Evolutionary conservation across 2,888 invertebrate genomes (phyloP).

Genomic region (Nymphalis urticae): DNA sequence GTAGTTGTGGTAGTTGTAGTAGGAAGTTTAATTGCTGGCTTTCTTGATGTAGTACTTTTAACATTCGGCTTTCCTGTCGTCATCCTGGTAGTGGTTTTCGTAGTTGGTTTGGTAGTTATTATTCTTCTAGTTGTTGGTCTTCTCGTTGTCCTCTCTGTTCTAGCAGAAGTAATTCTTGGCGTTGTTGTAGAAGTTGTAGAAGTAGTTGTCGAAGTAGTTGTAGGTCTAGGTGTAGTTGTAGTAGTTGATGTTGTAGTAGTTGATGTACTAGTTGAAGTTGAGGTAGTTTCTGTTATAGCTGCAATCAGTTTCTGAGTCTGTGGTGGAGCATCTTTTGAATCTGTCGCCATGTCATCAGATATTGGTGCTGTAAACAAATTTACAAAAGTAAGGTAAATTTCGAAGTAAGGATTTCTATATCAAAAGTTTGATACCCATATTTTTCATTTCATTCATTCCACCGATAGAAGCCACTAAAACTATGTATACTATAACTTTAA

Average conservation of each 20-base stretch:
- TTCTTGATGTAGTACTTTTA: conserved; percentile 15
- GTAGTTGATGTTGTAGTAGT: conserved; percentile 34
- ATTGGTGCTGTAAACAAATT: conserved; percentile 37
- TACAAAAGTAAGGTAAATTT: not conserved
- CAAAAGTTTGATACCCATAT: no score
- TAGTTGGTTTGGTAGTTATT: conserved; percentile 25
- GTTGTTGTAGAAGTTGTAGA: conserved; percentile 39
- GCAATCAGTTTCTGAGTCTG: conserved; percentile 57
- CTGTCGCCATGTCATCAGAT: conserved; percentile 36
- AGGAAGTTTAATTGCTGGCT: conserved; percentile 18
- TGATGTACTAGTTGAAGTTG: conserved; percentile 34
- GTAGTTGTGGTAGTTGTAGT: conserved; percentile 18
- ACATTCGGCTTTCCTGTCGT: conserved; percentile 5
- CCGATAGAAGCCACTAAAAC: no score
- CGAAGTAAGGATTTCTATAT: no score
- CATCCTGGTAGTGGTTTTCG: conserved; percentile 34
- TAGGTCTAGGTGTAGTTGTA: conserved; percentile 37
- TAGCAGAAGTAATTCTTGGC: conserved; percentile 29
- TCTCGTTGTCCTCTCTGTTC: not conserved
- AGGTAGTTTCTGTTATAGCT: conserved; percentile 41
- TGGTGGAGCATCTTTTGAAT: conserved; percentile 41
- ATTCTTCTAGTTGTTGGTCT: conserved; percentile 31
- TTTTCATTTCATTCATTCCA: no score
- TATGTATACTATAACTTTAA: no score
- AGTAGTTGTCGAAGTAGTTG: conserved; percentile 39